These are phyloP conservation scores for Borostomias antarcticus DNA, from an alignment of 2,797 vertebrate species.

Conservation along the genomic window DNA sequence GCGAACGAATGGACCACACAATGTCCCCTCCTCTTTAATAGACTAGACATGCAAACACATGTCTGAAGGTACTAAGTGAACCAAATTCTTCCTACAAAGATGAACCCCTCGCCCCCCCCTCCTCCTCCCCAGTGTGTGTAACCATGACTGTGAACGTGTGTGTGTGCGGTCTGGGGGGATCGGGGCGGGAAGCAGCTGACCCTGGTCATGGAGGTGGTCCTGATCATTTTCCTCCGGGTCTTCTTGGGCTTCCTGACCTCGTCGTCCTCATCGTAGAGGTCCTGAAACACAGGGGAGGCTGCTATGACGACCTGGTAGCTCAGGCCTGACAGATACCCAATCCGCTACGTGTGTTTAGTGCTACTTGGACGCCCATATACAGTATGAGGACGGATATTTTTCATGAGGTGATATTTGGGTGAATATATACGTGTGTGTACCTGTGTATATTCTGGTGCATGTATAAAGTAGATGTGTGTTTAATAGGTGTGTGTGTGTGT, in stretches of 20 bases:
- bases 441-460: neutral
- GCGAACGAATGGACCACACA: too few species aligned
- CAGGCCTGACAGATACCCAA: neutral
- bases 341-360: too few species aligned
- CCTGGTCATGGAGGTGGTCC: slow-evolving; percentile 83
- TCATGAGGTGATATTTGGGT: neutral
- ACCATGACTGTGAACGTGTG: too few species aligned
- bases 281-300: slow-evolving; percentile 58
- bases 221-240: slow-evolving; percentile 80
- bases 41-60: slow-evolving; percentile 36
- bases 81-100: neutral
- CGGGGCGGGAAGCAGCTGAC: slow-evolving; percentile 45
- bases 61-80: slow-evolving; percentile 27
- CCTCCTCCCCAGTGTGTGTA: neutral
- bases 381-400: too few species aligned
- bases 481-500: neutral
- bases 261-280: slow-evolving; percentile 84
- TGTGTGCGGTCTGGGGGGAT: too few species aligned
- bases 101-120: neutral
- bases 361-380: too few species aligned
- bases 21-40: slow-evolving; percentile 54
- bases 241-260: slow-evolving; percentile 85
- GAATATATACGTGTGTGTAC: neutral
- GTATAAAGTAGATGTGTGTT: neutral
- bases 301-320: neutral